Base-by-base conservation (phyloP, 2,113 vertebrate genomes). In the Xyrauchen texanus region DNA sequence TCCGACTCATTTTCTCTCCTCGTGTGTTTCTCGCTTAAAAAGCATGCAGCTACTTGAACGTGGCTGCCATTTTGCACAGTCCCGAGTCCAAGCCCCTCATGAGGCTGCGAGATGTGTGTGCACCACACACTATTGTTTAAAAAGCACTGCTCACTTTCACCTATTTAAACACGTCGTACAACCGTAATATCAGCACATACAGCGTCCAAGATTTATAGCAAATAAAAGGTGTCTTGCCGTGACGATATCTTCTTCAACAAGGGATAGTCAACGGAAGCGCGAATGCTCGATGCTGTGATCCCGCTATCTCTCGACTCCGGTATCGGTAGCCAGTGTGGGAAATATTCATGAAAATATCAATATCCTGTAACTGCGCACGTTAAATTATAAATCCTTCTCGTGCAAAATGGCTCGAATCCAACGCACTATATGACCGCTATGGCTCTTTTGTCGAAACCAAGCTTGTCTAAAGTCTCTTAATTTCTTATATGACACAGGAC, bases 31-130 rank as follows among this genome's bases (percentile, higher is more conserved):
- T 61, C 12, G 55, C 68, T 11, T 15, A 55, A 55, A 72, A 57
- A 61, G 42, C 68, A 51, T 68, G 57, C 76, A 34, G 64, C 53
- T 76, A 34, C 21, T 1, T 57, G 15, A 49, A 63, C 66, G 76
- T 76, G 84, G 84, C 81, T 85, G 84, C 84, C 81, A 83, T 83
- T 79, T 83, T 83, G 78, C 71, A 81, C 65, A 79, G 74, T 60
- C 74, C 81, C 55, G 65, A 45, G 78, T 80, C 72, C 65, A 52
- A 10, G 62, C 34, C 66, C 21, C 62, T 57, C 78, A 4, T 60
- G 61, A 80, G 76, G 63, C 64, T 65, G 64, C 34, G 63, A 68
- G 57, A 12, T 45, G 61, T 21, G 13, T n/a, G 13, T 44, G 63
- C 53, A 45, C 44, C 60, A 7, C 74, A 44, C 76, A 68, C 58